Base-by-base conservation (phyloP, 2,113 vertebrate species). In the Columba livia region DNA sequence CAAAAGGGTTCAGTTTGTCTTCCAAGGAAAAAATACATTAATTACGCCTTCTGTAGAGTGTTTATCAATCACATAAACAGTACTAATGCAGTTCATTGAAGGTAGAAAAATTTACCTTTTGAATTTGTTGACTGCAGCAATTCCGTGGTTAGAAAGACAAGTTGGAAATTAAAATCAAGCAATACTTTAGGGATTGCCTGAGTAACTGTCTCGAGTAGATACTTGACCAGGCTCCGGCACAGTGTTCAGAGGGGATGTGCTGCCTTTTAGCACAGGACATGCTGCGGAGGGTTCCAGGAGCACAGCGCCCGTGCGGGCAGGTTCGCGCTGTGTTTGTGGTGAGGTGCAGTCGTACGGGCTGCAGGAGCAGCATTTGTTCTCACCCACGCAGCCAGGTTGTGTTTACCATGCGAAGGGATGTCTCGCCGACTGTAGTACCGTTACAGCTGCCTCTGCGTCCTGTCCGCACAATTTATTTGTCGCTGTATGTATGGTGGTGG, bases 41-140 rank as follows among this genome's bases (percentile, higher is more conserved):
- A 95, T 97, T 96, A 94, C 87, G 87, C 75, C 92, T 97, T 91
- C 93, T 96, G 89, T 42, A 64, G 80, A 92, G 92, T 93, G 26
- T 97, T 96, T 93, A 95, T 95, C 85, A 94, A 88, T 97, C 93
- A 82, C 56, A 6, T 80, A 72, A 97, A 90, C 82, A 82, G 36
- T 93, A 10, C 80, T 94, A 95, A 94, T 94, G 94, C 72, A 69
- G 73, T 92, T 93, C 83, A 95, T 87, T 93, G 94, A 81, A 95
- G 77, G 92, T 42, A 74, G 91, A 81, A 93, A 85, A 92, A 91
- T 86, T 72, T 54, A 88, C 82, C 91, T 92, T 95, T 95, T 84
- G 56, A 54, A 84, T 93, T 86, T 65, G 70, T 94, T 93, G 94
- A 93, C 95, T 89, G n/a, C 62, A 94, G 94, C 67, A 79, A 26